Evolutionary conservation across 2,888 invertebrate species (phyloP), one percentile per base, ranked within the genome.

Genomic region (Tortrix viridana): DNA sequence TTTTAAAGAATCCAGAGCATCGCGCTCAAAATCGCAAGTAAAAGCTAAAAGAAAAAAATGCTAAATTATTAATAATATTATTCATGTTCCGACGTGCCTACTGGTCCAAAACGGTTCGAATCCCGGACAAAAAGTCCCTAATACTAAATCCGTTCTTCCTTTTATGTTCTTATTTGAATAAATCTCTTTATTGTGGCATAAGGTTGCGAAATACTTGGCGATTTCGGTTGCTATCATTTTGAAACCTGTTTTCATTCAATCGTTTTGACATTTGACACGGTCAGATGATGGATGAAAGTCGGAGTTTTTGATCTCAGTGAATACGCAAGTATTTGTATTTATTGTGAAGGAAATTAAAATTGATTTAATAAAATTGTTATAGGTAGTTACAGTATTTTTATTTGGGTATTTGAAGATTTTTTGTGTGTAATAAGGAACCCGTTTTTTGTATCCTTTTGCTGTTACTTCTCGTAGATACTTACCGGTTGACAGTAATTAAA

Each of bases 111-210:
- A 57, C 47, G 52, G 52, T 43, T 26, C 6, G 43, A 50, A 58
- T 48, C 22, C 53, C 32, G 26, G 47, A 63, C 63, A 58, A 63
- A 58, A 63, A 52, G 47, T 22, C 41, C 47, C 58, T 58, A 58
- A 53, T 58, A 53, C 26, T 53, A 32, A 47, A 58, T 58, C 53
- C 47, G 22, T 47, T 16, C 41, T 19, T 37, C 23, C 61, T 62
- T 62, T 62, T 57, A 43, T 58, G n/a, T 43, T 63, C 52, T 58
- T 52, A 62, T 62, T 63, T 58, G 63, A 63, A 63, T 57, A 57
- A 62, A 53, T 63, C 52, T 22, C 47, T 58, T 55, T 53, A 53
- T 63, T 63, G 58, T 63, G 63, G 63, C 63, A 53, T 37, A 58
- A 58, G 47, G 53, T 63, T 63, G 63, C 58, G 63, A 63, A 63